Evolutionary conservation across 2,113 vertebrate species (phyloP).

Genomic region (Mustela nigripes): DNA sequence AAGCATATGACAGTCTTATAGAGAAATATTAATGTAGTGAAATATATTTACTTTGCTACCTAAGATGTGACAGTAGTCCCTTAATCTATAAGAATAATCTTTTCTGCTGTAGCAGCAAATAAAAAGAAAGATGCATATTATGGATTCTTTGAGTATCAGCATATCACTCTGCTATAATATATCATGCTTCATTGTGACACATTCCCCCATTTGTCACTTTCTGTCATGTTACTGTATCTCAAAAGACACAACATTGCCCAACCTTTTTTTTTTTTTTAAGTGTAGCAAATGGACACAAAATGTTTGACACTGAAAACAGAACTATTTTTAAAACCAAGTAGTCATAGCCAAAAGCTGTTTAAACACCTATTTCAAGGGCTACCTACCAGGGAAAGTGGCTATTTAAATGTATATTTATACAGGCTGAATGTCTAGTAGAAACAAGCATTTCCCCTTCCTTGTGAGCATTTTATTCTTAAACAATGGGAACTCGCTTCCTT

Average conservation of each 20-base stretch:
- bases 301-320: conserved; percentile 79
- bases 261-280: conserved; percentile 63
- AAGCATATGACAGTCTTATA: not conserved
- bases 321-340: conserved; percentile 79
- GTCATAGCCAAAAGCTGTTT: conserved; percentile 78
- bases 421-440: conserved; percentile 50
- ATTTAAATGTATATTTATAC: conserved; percentile 75
- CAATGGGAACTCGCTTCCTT: not conserved
- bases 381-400: conserved; percentile 59
- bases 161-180: conserved; percentile 77
- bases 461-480: conserved; percentile 62
- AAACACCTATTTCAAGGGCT: conserved; percentile 81
- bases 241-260: conserved; percentile 78
- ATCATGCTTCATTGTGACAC: conserved; percentile 83
- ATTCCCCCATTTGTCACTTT: conserved; percentile 82
- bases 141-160: conserved; percentile 85
- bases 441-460: conserved; percentile 53
- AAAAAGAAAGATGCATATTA: conserved; percentile 80
- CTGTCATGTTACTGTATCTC: conserved; percentile 81
- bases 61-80: conserved; percentile 76
- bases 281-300: conserved; percentile 78
- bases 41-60: conserved; percentile 76
- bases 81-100: conserved; percentile 83
- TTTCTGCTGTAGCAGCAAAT: conserved; percentile 77
- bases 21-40: conserved; percentile 75